phyloP scores from a whole-genome alignment of 2,113 vertebrate genomes.

The Geococcyx californianus region DNA sequence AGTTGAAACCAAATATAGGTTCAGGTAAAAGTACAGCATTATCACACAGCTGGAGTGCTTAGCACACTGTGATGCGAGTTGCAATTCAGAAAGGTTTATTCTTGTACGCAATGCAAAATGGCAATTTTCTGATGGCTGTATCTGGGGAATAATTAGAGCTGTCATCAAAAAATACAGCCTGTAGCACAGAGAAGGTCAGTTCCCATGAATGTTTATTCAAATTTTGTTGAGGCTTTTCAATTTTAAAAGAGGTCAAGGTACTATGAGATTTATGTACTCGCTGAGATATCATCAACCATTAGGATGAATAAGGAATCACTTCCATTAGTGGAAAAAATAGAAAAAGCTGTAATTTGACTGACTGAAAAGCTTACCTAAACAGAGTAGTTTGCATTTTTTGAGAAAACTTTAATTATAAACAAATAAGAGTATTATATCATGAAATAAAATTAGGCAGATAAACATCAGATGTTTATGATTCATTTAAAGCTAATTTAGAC shows the following conservation, averaged over 20 bases:
- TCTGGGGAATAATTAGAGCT: conserved; percentile 16
- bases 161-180: background rate
- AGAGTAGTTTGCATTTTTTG: background rate
- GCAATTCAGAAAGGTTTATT: background rate
- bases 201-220: background rate
- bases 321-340: background rate
- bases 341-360: background rate
- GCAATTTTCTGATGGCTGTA: background rate
- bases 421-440: background rate
- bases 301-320: background rate
- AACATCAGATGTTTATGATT: background rate
- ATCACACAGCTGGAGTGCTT: background rate
- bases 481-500: background rate
- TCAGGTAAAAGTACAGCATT: background rate
- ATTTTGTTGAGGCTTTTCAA: conserved; percentile 2
- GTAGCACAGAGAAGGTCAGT: background rate
- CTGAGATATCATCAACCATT: background rate
- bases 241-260: background rate
- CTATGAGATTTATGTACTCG: background rate
- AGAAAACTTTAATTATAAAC: background rate
- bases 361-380: background rate
- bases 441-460: background rate
- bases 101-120: background rate
- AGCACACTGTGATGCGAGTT: background rate
- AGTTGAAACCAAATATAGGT: conserved; percentile 3